Evolutionary conservation across 2,797 vertebrate species (phyloP).

Genomic region (Kryptopterus vitreolus): DNA sequence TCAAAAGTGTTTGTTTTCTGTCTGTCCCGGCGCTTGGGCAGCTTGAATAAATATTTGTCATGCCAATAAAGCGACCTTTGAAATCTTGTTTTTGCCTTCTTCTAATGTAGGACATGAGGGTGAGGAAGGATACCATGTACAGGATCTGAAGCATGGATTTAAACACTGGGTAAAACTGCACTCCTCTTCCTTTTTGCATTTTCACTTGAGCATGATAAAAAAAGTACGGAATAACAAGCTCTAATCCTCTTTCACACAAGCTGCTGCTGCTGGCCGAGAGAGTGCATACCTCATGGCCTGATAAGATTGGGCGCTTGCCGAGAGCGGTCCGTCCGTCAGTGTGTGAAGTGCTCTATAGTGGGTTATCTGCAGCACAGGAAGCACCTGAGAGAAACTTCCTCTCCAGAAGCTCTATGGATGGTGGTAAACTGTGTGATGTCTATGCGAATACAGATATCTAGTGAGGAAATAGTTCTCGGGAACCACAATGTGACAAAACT

Average conservation of each 20-base stretch:
- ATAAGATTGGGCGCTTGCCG: constrained; percentile 72
- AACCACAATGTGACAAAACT: background rate
- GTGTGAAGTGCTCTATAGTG: constrained; percentile 68
- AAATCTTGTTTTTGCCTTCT: background rate
- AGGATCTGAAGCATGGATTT: background rate
- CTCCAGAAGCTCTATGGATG: constrained; percentile 50
- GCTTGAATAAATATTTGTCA: no score
- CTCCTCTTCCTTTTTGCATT: background rate
- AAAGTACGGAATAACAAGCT: constrained; percentile 36
- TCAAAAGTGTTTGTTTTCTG: no score
- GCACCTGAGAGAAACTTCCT: constrained; percentile 66
- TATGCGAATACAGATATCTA: background rate
- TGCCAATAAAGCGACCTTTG: no score
- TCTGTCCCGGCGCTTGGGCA: no score
- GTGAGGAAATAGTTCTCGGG: background rate
- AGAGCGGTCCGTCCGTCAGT: constrained; percentile 57
- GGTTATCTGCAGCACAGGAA: constrained; percentile 73
- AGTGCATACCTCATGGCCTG: constrained; percentile 69
- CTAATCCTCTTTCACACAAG: constrained; percentile 59
- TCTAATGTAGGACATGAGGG: background rate
- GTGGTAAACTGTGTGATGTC: constrained; percentile 53
- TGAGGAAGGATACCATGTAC: background rate
- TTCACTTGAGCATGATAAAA: background rate
- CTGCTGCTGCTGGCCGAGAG: constrained; percentile 61
- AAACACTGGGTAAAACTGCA: background rate